phyloP scores from a whole-genome alignment of 2,888 invertebrate species.

The Pherbina coryleti region DNA sequence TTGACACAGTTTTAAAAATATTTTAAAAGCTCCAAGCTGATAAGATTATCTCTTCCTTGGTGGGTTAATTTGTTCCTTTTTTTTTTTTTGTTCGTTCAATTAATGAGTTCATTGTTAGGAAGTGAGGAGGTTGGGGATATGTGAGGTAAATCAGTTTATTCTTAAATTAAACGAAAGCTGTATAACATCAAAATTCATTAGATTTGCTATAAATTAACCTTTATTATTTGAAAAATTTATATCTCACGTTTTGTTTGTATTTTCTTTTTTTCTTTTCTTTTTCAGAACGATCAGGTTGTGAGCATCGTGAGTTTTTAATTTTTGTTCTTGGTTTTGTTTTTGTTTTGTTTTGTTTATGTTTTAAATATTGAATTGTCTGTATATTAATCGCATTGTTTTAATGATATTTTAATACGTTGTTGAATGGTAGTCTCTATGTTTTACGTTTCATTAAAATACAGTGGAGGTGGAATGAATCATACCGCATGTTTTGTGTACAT shows the following conservation, averaged over 20 bases:
- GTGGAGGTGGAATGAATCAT: too few relatives aligned
- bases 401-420: not conserved
- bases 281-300: slow-evolving; percentile 69
- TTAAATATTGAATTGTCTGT: slow-evolving; percentile 30
- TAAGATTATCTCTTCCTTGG: too few relatives aligned
- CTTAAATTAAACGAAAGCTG: too few relatives aligned
- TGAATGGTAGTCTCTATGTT: not conserved
- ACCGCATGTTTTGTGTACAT: too few relatives aligned
- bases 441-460: not conserved
- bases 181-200: not conserved
- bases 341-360: slow-evolving; percentile 40
- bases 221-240: not conserved
- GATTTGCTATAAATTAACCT: not conserved
- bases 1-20: too few relatives aligned
- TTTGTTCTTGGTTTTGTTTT: slow-evolving; percentile 31
- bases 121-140: too few relatives aligned
- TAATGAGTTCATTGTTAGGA: too few relatives aligned
- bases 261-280: slow-evolving; percentile 58
- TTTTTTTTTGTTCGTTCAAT: too few relatives aligned
- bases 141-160: too few relatives aligned
- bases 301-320: slow-evolving; percentile 67
- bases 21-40: too few relatives aligned
- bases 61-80: too few relatives aligned
- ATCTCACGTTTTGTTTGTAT: slow-evolving; percentile 40
- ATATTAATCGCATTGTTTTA: not conserved